Base-by-base conservation (phyloP, 2,888 invertebrate species). In the Agrotis clavis region DNA sequence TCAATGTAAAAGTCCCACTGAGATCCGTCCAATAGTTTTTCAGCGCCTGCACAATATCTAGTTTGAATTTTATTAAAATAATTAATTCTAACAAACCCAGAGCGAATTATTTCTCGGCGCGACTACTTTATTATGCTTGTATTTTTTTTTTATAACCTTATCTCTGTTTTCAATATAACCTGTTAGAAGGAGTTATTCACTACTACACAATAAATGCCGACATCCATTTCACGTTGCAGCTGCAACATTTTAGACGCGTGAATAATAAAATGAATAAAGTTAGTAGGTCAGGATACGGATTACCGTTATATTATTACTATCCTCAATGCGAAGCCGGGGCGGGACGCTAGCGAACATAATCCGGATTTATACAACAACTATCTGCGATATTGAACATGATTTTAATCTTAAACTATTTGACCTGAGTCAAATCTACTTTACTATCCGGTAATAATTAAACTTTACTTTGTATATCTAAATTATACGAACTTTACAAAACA, bases 1-100 rank as follows among this genome's bases (percentile, higher is more conserved):
- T 78, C 74, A 81, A 84, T 79, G 67, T 71, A 70, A 73, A 70
- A 74, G 74, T 86, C 70, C 68, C 81, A 81, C 82, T 84, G 70
- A 86, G 81, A 84, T 83, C 83, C 83, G 83, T 84, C 83, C 83
- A 84, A 84, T 86, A 80, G 77, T 77, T 66, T 67, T 59, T 74
- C 68, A 62, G 53, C 74, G 56, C 54, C 62, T 68, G 64, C 57
- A 48, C 41, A 82, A 64, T 51, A 56, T n/a, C 19, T 79, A 18
- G n/a, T 79, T 51, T 66, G n/a, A 79, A 74, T 61, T 76, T 60
- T 67, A 14, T 57, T 21, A 30, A 21, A 54, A 35, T 14, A 51
- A 35, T 41, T 19, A 16, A 25, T 54, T 50, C 11, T 18, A 53
- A 60, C 48, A 45, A 30, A 50, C 1, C 51, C 51, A 48, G 51